Conservation (phyloP, 2,797 vertebrate genomes). For the Poecilia velifera region DNA sequence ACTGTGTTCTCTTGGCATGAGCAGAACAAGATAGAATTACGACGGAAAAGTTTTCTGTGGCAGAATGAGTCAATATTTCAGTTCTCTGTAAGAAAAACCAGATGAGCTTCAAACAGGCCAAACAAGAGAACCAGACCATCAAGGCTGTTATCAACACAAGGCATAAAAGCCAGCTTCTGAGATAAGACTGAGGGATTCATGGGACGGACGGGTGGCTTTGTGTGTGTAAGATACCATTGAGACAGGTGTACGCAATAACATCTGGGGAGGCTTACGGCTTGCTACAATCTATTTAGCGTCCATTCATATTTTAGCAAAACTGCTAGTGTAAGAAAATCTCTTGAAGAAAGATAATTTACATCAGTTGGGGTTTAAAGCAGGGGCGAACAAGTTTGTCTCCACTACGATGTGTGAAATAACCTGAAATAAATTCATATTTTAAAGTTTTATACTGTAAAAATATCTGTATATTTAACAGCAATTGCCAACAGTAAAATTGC, state of each 20-base stretch:
- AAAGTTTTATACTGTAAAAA: no score
- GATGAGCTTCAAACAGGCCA: background rate
- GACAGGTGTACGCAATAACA: background rate
- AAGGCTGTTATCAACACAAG: background rate
- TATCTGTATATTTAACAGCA: no score
- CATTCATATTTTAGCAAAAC: background rate
- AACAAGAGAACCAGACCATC: conserved; percentile 4
- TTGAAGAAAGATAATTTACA: background rate
- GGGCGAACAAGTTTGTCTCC: no score
- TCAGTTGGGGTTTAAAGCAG: no score
- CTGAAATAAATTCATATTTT: no score
- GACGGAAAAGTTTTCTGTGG: conserved; percentile 1
- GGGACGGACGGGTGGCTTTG: background rate
- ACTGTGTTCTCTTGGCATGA: background rate
- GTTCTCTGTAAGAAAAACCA: background rate
- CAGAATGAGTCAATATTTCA: background rate
- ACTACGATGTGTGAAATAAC: no score
- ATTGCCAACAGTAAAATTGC: no score
- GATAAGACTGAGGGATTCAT: background rate
- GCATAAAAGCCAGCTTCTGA: background rate
- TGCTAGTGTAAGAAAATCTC: background rate
- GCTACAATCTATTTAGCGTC: background rate
- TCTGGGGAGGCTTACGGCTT: background rate
- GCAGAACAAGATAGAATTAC: background rate
- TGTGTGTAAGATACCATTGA: background rate